These are phyloP conservation scores for Monopterus albus DNA, from an alignment of 2,113 vertebrate species.

Conservation along the genomic window DNA sequence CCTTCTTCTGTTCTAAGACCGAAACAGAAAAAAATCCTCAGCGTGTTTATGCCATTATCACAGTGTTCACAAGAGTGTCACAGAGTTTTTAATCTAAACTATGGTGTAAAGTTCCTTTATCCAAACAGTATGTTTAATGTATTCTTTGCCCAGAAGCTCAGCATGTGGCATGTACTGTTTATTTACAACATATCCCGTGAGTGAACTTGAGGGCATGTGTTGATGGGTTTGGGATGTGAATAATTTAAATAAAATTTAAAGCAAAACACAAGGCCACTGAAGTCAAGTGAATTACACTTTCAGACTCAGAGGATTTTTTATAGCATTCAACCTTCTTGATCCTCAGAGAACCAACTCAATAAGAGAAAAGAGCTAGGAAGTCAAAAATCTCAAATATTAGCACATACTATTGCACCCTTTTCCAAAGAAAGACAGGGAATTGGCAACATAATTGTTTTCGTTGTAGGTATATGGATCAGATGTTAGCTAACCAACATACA, in stretches of 20 bases:
- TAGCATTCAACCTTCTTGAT: neutral
- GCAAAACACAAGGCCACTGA: neutral
- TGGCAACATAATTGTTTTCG: too few relatives aligned
- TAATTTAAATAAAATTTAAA: neutral
- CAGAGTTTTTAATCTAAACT: neutral
- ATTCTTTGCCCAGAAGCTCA: neutral
- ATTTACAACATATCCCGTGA: neutral
- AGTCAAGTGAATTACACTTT: neutral
- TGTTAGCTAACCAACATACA: too few relatives aligned
- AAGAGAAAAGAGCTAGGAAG: neutral
- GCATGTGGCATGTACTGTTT: neutral
- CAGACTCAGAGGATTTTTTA: neutral
- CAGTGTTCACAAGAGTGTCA: neutral
- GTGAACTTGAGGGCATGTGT: neutral
- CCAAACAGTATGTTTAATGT: neutral
- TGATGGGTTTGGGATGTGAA: neutral
- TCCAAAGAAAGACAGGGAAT: too few relatives aligned
- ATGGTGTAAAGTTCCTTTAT: neutral
- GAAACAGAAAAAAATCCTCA: neutral
- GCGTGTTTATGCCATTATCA: constrained; percentile 14
- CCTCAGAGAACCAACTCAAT: too few relatives aligned
- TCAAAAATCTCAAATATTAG: too few relatives aligned
- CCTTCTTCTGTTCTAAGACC: neutral
- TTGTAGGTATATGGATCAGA: too few relatives aligned
- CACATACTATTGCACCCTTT: too few relatives aligned